Base-by-base conservation (phyloP, 2,888 invertebrate genomes). In the Himalopsyche anomala region DNA sequence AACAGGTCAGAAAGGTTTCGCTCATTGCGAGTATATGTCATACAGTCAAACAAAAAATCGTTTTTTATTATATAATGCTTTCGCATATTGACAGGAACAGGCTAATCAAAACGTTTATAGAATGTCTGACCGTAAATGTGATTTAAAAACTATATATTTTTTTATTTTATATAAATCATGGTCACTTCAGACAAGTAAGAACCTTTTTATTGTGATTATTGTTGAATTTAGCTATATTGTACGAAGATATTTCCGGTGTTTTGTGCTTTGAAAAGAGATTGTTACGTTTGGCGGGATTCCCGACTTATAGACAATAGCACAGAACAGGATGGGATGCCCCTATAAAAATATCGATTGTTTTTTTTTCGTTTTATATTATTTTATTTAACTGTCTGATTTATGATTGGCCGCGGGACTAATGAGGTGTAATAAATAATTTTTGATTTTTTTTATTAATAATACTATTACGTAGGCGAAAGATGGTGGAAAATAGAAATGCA, bases 131-230 rank as follows among this genome's bases (percentile, higher is more conserved):
- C n/a, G 9, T 45, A 45, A 45, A 5, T 45, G 6, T 45, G 9
- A 9, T 45, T 45, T 2, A 11, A 11, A 45, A 11, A 2, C 45
- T 11, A 9, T 11, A 9, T 45, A 11, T 45, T 45, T 5, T 11
- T 0, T 5, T 45, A 45, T 45, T 11, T 45, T 45, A 45, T 45
- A 42, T 45, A 9, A 56, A 19, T 0, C 15, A 19, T 28, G 28
- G 62, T 62, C 62, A 19, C 62, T 19, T 19, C 62, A 62, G 8
- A 19, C 62, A 19, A 19, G 19, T 62, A 62, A 62, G 5, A 62
- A 62, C 28, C 62, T 62, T 62, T 62, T 62, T 62, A 62, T 62
- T 62, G 62, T 62, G 62, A 62, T 62, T 62, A 62, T 62, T 62
- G 62, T 62, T 62, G 11, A 19, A 62, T 62, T n/a, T 62, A 62